Evolutionary conservation across 2,797 vertebrate genomes (phyloP).

Genomic region (Lerista edwardsae): DNA sequence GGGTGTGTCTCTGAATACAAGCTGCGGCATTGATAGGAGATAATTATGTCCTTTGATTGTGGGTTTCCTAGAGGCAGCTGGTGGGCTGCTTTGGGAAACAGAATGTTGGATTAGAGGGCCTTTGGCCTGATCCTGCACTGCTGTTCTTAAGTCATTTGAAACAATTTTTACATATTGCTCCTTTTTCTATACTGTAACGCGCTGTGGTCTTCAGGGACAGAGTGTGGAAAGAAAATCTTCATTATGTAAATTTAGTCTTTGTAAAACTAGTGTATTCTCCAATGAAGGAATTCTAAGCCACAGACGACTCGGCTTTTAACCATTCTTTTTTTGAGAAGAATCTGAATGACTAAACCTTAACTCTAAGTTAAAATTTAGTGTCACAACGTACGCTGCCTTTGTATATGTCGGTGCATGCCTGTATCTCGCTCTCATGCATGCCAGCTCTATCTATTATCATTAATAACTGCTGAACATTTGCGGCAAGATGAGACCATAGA

Average conservation of each 20-base stretch:
- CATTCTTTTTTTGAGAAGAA: conserved; percentile 40
- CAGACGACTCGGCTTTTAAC: not conserved
- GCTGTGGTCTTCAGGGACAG: not conserved
- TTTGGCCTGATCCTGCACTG: too few species aligned
- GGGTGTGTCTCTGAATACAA: too few species aligned
- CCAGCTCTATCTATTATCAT: not conserved
- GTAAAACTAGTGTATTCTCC: not conserved
- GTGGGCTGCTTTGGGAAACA: too few species aligned
- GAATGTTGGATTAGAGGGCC: not conserved
- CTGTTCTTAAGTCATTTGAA: not conserved
- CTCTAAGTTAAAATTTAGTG: conserved; percentile 14
- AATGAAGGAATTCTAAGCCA: not conserved
- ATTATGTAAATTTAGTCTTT: too few species aligned
- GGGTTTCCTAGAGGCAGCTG: too few species aligned
- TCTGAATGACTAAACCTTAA: conserved; percentile 38
- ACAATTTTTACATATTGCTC: not conserved
- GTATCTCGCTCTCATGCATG: not conserved
- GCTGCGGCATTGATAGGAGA: too few species aligned
- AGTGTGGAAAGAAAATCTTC: not conserved
- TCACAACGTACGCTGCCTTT: conserved; percentile 17
- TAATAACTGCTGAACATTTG: not conserved
- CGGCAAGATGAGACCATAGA: not conserved
- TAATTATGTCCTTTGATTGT: too few species aligned
- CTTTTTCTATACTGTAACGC: not conserved
- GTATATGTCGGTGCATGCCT: conserved; percentile 39